Evolutionary conservation across 2,113 vertebrate genomes (phyloP), one percentile per base, ranked within the genome.

Genomic region (Motacilla alba): DNA sequence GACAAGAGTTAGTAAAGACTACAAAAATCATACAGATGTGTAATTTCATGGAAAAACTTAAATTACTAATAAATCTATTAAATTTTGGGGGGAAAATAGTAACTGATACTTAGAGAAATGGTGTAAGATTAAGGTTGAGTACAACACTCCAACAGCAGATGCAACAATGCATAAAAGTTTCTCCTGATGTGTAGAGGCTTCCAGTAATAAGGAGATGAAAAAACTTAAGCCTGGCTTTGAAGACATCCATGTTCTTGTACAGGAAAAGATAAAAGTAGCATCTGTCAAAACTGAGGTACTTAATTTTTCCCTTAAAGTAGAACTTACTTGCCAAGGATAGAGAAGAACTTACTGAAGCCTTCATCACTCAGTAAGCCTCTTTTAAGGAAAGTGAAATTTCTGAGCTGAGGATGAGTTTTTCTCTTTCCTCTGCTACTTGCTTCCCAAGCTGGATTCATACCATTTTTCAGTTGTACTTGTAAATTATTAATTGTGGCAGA

Each of bases 341-440:
- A 33, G 39, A 83, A 90, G 75, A 88, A 33, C 39, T 79, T 85
- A 28, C 35, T 89, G 66, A 73, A 75, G 23, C 85, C 33, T 69
- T 82, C 47, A 80, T 41, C 33, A 44, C 47, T 91, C 68, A 56
- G 7, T 90, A 92, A 96, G 62, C 37, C 37, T 90, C 64, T 52
- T 39, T 64, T 63, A 77, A 85, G 53, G 70, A 64, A 64, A 89
- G 17, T 35, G 43, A 41, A 43, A 52, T 83, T 95, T 88, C 52
- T 95, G 60, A 52, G 84, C 76, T 67, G 56, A 88, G 75, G 83
- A 88, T 92, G 58, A 94, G 52, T 27, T 88, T 95, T 92, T 67
- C 39, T 52, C 64, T 94, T 94, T 85, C 56, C 64, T 78, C 26
- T 64, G 43, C 18, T 86, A n/a, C 10, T 72, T 77, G 15, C 19